phyloP scores from a whole-genome alignment of 1,140 invertebrate species.

The Portunus trituberculatus region DNA sequence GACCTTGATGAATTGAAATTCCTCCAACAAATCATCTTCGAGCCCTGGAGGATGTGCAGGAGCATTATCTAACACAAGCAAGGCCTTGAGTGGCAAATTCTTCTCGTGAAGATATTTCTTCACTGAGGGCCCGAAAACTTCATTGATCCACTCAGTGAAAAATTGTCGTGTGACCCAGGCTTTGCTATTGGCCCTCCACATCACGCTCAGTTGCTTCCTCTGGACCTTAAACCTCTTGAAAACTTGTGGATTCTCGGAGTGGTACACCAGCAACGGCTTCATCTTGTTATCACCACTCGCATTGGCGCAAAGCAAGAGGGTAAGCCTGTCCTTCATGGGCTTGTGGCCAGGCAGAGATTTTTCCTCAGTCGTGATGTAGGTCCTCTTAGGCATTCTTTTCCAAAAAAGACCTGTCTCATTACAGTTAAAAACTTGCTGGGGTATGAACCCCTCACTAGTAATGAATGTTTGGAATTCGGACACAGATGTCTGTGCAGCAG shows the following conservation, averaged over 20 bases:
- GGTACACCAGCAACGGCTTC: constrained; percentile 77
- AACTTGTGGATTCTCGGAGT: too few relatives aligned
- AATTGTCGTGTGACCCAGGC: constrained; percentile 72
- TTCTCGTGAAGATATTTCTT: constrained; percentile 74
- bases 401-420: neutral
- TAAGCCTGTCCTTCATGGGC: too few relatives aligned
- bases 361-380: constrained; percentile 70
- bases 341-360: constrained; percentile 58
- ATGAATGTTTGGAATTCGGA: too few relatives aligned
- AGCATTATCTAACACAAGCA: too few relatives aligned
- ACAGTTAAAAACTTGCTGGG: too few relatives aligned
- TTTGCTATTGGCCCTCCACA: constrained; percentile 69
- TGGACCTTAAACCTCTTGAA: constrained; percentile 64
- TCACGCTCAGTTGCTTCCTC: constrained; percentile 64
- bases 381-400: constrained; percentile 73
- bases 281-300: constrained; percentile 73
- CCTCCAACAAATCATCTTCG: constrained; percentile 72
- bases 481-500: too few relatives aligned
- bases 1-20: constrained; percentile 76
- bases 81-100: constrained; percentile 76
- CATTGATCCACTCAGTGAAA: constrained; percentile 72
- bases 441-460: too few relatives aligned
- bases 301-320: constrained; percentile 73
- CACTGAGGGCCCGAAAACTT: constrained; percentile 71
- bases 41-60: too few relatives aligned